phyloP scores from a whole-genome alignment of 2,113 vertebrate genomes.

The Globicephala melas region DNA sequence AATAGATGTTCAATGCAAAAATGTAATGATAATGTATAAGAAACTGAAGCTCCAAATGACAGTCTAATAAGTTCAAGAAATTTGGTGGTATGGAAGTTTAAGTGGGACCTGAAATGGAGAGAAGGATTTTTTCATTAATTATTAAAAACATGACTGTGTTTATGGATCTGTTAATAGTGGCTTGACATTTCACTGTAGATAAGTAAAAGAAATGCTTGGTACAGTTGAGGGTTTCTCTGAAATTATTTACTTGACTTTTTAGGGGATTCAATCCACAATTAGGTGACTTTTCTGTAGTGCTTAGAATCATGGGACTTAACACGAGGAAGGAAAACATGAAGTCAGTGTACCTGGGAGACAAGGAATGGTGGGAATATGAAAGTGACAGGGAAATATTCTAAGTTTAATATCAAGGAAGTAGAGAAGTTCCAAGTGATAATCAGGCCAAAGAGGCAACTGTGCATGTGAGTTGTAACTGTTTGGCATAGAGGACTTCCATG shows the following conservation, averaged over 20 bases:
- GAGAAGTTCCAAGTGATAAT: neutral
- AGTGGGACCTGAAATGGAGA: neutral
- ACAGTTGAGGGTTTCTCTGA: neutral
- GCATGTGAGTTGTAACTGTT: neutral
- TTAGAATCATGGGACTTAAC: neutral
- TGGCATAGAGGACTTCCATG: neutral
- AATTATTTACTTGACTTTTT: neutral
- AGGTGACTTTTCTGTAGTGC: neutral
- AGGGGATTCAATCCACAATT: neutral
- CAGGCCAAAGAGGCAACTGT: neutral
- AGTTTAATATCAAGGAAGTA: neutral
- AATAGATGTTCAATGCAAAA: neutral
- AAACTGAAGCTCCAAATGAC: neutral
- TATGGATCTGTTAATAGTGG: neutral
- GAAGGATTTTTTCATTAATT: neutral
- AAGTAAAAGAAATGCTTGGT: neutral
- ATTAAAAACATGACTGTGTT: neutral
- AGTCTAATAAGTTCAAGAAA: neutral
- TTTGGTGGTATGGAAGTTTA: neutral
- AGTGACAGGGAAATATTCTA: neutral
- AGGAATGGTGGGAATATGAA: neutral
- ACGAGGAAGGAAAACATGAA: neutral
- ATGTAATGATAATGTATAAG: neutral
- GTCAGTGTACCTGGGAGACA: neutral
- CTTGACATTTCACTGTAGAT: neutral